Evolutionary conservation across 2,113 vertebrate species (phyloP).

Genomic region (Stomatorhinus ivindoensis): DNA sequence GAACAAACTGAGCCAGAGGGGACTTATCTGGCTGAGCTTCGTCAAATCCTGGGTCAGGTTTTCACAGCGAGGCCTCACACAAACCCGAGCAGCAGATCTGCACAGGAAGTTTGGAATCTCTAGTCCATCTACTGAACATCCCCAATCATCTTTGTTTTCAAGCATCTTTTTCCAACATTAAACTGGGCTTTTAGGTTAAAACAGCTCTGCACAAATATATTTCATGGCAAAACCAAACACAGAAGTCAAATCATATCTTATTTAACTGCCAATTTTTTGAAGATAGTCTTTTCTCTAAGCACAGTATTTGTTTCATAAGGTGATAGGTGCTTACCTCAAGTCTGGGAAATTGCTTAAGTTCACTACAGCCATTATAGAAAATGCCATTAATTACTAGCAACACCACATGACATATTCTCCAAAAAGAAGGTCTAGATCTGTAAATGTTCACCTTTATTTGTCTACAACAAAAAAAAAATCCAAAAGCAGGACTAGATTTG

Average conservation of each 20-base stretch:
- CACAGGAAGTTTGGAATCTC: background rate
- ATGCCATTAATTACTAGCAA: background rate
- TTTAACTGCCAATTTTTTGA: background rate
- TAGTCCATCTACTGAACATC: constrained; percentile 2
- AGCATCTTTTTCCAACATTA: background rate
- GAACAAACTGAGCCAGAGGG: background rate
- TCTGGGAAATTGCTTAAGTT: background rate
- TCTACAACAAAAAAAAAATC: background rate
- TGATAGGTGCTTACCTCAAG: background rate
- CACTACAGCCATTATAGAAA: background rate
- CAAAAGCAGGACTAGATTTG: background rate
- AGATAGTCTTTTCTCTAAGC: background rate
- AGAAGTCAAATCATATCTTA: background rate
- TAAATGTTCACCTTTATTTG: background rate
- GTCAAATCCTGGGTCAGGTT: background rate
- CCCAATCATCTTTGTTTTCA: background rate
- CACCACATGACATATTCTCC: background rate
- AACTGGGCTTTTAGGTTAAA: background rate
- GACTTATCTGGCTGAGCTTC: background rate
- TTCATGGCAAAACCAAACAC: background rate
- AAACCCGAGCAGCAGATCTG: background rate
- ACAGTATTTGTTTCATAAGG: background rate
- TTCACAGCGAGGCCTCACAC: background rate
- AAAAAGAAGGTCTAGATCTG: background rate
- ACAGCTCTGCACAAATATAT: background rate